Evolutionary conservation across 2,797 vertebrate genomes (phyloP).

Genomic region (Chrosomus eos): DNA sequence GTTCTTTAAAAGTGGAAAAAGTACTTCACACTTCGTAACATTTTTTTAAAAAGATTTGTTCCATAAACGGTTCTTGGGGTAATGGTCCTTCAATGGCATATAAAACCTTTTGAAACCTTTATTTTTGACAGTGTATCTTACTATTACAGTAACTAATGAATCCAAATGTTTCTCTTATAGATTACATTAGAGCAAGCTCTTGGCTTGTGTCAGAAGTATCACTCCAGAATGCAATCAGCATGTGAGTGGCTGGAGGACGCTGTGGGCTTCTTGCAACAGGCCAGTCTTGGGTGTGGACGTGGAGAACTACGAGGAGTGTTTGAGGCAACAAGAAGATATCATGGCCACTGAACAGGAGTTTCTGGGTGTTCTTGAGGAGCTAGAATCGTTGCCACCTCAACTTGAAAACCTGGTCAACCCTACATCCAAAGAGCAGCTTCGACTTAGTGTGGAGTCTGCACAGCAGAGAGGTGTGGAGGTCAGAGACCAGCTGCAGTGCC

Average conservation of each 20-base stretch:
- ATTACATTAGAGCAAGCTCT: constrained; percentile 86
- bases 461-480: constrained; percentile 82
- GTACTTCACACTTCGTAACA: background rate
- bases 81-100: background rate
- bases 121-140: background rate
- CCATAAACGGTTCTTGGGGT: background rate
- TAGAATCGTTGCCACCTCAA: constrained; percentile 80
- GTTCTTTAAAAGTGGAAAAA: background rate
- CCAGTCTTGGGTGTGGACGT: constrained; percentile 89
- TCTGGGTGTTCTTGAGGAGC: constrained; percentile 80
- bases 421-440: constrained; percentile 81
- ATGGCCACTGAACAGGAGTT: constrained; percentile 89
- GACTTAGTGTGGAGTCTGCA: constrained; percentile 80
- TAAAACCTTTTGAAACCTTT: too few species aligned
- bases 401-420: constrained; percentile 85
- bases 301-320: constrained; percentile 91
- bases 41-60: background rate
- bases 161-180: constrained; percentile 69
- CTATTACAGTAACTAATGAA: background rate
- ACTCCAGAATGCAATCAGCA: constrained; percentile 87
- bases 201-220: constrained; percentile 88
- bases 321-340: constrained; percentile 87
- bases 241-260: constrained; percentile 96
- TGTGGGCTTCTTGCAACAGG: constrained; percentile 88
- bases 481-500: constrained; percentile 83